phyloP scores from a whole-genome alignment of 1,140 invertebrate species.

The Dreissena polymorpha region DNA sequence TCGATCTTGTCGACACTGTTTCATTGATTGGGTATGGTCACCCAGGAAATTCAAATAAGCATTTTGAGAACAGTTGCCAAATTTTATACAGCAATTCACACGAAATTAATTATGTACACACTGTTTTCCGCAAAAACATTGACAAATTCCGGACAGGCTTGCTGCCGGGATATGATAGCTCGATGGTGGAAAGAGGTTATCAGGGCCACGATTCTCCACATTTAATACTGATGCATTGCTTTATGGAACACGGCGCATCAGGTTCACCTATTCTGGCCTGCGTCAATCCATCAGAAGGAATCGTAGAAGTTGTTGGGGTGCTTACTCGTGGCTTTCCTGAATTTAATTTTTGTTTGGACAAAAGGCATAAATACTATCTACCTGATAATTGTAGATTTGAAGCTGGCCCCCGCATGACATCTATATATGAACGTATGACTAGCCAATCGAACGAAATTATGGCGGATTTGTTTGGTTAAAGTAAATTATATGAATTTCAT shows the following conservation, averaged over 20 bases:
- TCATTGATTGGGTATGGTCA: too few relatives aligned
- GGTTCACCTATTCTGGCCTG: too few relatives aligned
- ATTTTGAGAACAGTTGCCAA: not conserved
- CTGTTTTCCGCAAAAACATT: not conserved
- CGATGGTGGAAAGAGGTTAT: not conserved
- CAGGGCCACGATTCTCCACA: too few relatives aligned
- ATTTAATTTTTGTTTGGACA: not conserved
- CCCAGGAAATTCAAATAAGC: too few relatives aligned
- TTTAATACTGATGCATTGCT: too few relatives aligned
- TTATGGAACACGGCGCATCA: too few relatives aligned
- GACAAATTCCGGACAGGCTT: not conserved
- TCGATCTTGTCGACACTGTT: too few relatives aligned
- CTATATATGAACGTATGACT: not conserved
- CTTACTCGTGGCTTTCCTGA: not conserved
- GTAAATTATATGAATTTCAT: too few relatives aligned
- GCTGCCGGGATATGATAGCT: not conserved
- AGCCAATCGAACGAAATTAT: not conserved
- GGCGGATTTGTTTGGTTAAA: too few relatives aligned
- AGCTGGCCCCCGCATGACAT: not conserved
- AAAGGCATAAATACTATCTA: not conserved
- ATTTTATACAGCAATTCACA: not conserved
- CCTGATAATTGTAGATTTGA: not conserved
- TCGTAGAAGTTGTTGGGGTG: not conserved
- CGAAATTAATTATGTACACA: not conserved
- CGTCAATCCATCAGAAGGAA: not conserved